phyloP scores from a whole-genome alignment of 2,797 vertebrate species.

The Trichosurus vulpecula region DNA sequence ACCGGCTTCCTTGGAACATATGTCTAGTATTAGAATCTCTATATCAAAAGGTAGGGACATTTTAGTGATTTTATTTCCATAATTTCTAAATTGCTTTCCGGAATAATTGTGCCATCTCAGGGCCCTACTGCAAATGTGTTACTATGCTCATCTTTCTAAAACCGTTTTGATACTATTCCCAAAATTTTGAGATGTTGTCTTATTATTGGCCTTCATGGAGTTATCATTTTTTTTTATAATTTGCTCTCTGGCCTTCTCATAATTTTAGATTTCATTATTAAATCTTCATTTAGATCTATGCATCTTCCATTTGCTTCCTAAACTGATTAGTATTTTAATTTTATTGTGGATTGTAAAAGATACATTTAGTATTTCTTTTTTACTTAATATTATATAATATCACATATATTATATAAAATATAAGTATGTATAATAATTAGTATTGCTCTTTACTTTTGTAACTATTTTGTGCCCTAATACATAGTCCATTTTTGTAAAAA shows the following conservation, averaged over 20 bases:
- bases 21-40: neutral
- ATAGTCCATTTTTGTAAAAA: neutral
- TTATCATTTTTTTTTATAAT: neutral
- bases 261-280: neutral
- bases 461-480: neutral
- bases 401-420: too few species aligned
- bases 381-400: too few species aligned
- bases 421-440: too few species aligned
- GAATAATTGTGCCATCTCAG: neutral
- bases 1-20: neutral
- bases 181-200: neutral
- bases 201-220: neutral
- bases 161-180: neutral
- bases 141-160: neutral
- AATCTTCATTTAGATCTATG: neutral
- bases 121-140: neutral
- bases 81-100: neutral
- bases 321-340: neutral
- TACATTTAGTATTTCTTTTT: neutral
- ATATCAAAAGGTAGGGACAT: neutral
- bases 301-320: neutral
- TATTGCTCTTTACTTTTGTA: neutral
- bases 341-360: neutral
- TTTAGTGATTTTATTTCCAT: neutral
- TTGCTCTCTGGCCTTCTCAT: neutral